Conservation (phyloP, 2,113 vertebrate genomes). For the Atlantisia rogersi region DNA sequence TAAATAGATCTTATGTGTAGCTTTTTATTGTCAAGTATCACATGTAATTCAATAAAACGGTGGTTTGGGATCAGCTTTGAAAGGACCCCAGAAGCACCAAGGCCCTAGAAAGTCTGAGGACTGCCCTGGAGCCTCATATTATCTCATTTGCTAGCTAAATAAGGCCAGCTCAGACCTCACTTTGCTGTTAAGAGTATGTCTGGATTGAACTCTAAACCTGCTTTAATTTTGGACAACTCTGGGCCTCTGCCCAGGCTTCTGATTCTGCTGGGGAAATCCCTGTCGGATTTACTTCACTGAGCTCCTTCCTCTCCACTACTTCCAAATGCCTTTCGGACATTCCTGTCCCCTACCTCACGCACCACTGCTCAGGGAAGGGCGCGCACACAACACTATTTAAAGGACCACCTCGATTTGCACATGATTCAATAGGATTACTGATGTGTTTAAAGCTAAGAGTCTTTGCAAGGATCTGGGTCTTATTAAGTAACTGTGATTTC, state of each 20-base stretch:
- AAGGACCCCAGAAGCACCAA: background rate
- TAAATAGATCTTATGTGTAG: accelerated
- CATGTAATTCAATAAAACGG: background rate
- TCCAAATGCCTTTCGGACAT: background rate
- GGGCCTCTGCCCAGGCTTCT: background rate
- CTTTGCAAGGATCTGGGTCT: slow-evolving; percentile 24
- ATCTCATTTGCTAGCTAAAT: background rate
- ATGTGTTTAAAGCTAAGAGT: slow-evolving; percentile 24
- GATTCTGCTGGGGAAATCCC: background rate
- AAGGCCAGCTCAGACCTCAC: background rate
- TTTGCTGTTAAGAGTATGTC: background rate
- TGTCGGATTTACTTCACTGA: background rate
- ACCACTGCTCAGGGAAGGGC: background rate
- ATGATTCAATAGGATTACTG: background rate
- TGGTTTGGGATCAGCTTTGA: background rate
- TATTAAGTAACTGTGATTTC: background rate
- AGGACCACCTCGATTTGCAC: background rate
- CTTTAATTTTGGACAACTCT: background rate
- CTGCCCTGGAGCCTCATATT: accelerated
- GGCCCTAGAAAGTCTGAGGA: background rate
- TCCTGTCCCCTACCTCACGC: background rate
- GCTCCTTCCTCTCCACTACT: background rate
- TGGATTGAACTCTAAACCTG: background rate
- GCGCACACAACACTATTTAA: background rate
- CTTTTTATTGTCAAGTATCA: background rate